Conservation (phyloP, 1,140 invertebrate genomes). For the Choristoneura fumiferana region DNA sequence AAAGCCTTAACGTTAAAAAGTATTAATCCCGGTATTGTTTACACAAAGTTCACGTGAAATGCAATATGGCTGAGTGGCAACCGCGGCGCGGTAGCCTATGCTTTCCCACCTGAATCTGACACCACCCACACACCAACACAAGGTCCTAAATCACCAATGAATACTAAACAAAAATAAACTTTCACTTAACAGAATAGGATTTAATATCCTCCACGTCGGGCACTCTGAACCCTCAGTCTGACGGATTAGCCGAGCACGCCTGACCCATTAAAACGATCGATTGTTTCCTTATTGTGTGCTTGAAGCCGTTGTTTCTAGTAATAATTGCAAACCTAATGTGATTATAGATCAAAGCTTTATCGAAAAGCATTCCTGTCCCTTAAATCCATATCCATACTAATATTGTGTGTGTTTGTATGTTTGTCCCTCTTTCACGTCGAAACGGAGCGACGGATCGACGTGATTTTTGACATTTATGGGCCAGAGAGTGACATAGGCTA, state of each 20-base stretch:
- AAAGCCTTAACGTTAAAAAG: constrained; percentile 1
- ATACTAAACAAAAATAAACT: constrained; percentile 41
- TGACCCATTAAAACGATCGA: constrained; percentile 77
- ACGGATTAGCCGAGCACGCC: constrained; percentile 68
- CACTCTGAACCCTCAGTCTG: constrained; percentile 51
- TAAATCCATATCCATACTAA: no score
- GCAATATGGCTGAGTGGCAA: constrained; percentile 66
- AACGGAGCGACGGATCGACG: no score
- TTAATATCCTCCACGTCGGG: constrained; percentile 45
- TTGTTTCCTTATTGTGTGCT: constrained; percentile 74
- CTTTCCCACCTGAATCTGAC: constrained; percentile 76
- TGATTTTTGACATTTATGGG: no score
- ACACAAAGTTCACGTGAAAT: constrained; percentile 62
- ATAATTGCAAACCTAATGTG: constrained; percentile 44
- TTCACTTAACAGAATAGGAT: constrained; percentile 47
- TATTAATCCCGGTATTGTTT: constrained; percentile 42
- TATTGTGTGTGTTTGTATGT: no score
- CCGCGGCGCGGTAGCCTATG: constrained; percentile 70
- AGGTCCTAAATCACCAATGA: constrained; percentile 36
- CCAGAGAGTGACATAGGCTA: no score
- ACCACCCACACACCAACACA: constrained; percentile 45
- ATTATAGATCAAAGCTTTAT: constrained; percentile 19
- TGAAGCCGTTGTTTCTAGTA: constrained; percentile 38
- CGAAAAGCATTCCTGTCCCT: constrained; percentile 1
- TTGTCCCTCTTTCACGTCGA: no score